These are phyloP conservation scores for Myrmophylax atrothorax DNA, from an alignment of 2,113 vertebrate species.

Conservation along the genomic window DNA sequence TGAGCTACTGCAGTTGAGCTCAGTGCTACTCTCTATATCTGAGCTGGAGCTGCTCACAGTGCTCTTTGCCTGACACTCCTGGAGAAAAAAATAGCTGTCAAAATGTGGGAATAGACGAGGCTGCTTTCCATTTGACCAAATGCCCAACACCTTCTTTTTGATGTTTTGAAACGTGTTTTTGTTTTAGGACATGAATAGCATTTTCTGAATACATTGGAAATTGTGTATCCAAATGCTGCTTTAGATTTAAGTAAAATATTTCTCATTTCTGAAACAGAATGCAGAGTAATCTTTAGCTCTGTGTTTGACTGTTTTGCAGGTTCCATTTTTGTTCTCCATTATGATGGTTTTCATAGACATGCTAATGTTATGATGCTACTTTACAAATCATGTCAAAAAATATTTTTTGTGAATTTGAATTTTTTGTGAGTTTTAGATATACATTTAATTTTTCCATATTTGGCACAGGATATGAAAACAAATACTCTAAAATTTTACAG, in stretches of 20 bases:
- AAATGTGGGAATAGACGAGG: background rate
- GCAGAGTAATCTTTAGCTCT: background rate
- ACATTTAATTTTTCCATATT: background rate
- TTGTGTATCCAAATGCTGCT: background rate
- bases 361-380: background rate
- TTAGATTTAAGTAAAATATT: background rate
- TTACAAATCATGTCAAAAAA: background rate
- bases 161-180: background rate
- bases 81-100: background rate
- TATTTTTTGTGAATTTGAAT: background rate
- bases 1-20: background rate
- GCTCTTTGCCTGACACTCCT: background rate
- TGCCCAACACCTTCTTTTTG: background rate
- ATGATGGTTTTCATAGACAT: background rate
- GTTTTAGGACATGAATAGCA: background rate
- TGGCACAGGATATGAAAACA: background rate
- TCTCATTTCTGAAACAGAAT: background rate
- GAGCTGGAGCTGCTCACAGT: background rate
- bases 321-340: background rate
- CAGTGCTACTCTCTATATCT: background rate
- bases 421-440: background rate
- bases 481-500: background rate
- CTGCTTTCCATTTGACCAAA: background rate
- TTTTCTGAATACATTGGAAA: background rate
- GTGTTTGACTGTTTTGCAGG: background rate